Base-by-base conservation (phyloP, 2,113 vertebrate species). In the Smithornis capensis region DNA sequence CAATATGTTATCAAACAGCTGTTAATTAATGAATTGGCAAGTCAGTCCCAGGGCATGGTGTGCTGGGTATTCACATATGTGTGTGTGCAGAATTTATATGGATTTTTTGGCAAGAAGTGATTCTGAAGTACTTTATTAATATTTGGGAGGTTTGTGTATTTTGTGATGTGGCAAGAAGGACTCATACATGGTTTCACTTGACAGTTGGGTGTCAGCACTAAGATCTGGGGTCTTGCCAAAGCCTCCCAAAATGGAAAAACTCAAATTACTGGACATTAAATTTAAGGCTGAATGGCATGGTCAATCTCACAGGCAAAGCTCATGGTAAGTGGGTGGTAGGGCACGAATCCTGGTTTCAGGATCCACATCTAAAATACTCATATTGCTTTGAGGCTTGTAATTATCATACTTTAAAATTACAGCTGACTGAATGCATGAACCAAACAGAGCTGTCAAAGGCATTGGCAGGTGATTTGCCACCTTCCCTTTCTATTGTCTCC, bases 11-110 rank as follows among this genome's bases (percentile, higher is more conserved):
- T 31, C 75, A 83, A 67, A 42, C 5, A 55, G 42, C 44, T 44
- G 37, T 19, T 22, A 55, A n/a, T 19, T 22, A 55, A 45, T 71
- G 44, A 31, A 3, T 14, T n/a, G 38, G 12, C 12, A n/a, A 40
- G 40, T 5, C 21, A 27, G 35, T 29, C 10, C 22, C 12, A 4
- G 45, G 7, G 37, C 6, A 0, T 2, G 18, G 49, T 8, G 42
- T 11, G 44, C 3, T 19, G 63, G 31, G 23, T 35, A 15, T 12
- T 47, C 63, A 31, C 8, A 2, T 2, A 4, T 1, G 5, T 19
- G 38, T n/a, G n/a, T 17, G 37, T 28, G 49, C 49, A 70, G 52
- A 16, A 45, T 12, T 31, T 24, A 12, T 3, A 2, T 4, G 12
- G n/a, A 28, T 45, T 49, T 27, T 33, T 83, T 14, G 50, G 57